phyloP scores from a whole-genome alignment of 1,140 invertebrate genomes.

The Zelostemma sp. region DNA sequence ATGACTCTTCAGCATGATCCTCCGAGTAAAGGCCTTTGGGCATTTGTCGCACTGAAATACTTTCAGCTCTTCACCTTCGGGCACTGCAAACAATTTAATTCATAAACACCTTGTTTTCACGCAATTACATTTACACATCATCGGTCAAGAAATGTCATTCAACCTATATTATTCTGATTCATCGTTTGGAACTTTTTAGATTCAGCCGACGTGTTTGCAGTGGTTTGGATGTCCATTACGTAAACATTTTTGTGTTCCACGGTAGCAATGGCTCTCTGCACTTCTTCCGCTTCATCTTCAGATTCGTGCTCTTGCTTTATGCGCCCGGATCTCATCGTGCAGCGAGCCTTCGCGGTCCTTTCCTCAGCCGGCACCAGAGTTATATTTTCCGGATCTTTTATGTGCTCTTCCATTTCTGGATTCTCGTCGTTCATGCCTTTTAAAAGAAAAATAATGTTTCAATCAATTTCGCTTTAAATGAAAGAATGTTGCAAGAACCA shows the following conservation, averaged over 20 bases:
- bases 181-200: slow-evolving; percentile 27
- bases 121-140: no score
- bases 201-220: slow-evolving; percentile 31
- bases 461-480: no score
- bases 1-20: slow-evolving; percentile 74
- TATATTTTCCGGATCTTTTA: slow-evolving; percentile 70
- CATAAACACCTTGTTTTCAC: not conserved
- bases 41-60: slow-evolving; percentile 73
- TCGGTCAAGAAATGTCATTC: no score
- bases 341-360: slow-evolving; percentile 64
- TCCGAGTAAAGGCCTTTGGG: slow-evolving; percentile 71
- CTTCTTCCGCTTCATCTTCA: slow-evolving; percentile 65
- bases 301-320: slow-evolving; percentile 70
- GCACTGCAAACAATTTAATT: slow-evolving; percentile 39
- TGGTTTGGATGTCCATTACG: slow-evolving; percentile 63
- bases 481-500: not conserved
- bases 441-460: no score
- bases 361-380: slow-evolving; percentile 65
- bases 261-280: slow-evolving; percentile 58
- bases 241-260: slow-evolving; percentile 65
- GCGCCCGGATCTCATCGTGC: slow-evolving; percentile 63
- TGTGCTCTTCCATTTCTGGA: slow-evolving; percentile 61
- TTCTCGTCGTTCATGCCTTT: slow-evolving; percentile 65
- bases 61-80: slow-evolving; percentile 66
- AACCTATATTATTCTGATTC: slow-evolving; percentile 50